These are phyloP conservation scores for Uloborus plumipes DNA, from an alignment of 2,888 invertebrate species.

Conservation along the genomic window DNA sequence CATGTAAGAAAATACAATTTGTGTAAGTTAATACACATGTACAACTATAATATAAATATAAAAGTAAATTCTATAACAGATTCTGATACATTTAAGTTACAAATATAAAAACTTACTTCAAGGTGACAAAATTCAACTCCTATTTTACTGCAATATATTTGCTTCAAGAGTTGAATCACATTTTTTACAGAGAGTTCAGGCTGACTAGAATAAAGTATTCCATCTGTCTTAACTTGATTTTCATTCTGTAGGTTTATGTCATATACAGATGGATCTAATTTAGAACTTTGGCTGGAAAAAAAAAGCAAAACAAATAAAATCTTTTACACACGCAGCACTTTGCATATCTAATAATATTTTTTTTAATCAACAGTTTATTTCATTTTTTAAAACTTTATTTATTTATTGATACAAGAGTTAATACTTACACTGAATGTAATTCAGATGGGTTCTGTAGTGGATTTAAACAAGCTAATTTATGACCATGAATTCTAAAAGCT, in stretches of 20 bases:
- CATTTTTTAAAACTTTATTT: too few species aligned
- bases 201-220: conserved; percentile 21
- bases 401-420: not conserved
- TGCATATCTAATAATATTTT: too few species aligned
- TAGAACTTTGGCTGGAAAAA: conserved; percentile 32
- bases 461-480: conserved; percentile 60
- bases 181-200: conserved; percentile 23
- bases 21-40: too few species aligned
- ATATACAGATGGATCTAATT: conserved; percentile 47
- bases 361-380: too few species aligned
- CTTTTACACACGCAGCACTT: not conserved
- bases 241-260: conserved; percentile 6
- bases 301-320: not conserved
- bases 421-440: not conserved
- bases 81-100: not conserved
- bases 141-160: conserved; percentile 63
- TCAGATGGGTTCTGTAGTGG: conserved; percentile 28
- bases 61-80: not conserved
- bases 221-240: conserved; percentile 6
- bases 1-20: too few species aligned
- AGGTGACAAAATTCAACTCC: conserved; percentile 66
- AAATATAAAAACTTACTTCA: conserved; percentile 26
- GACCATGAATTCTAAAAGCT: conserved; percentile 64
- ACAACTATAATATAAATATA: not conserved
- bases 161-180: conserved; percentile 44